Conservation (phyloP, 2,888 invertebrate species). For the Allophyes oxyacanthae region DNA sequence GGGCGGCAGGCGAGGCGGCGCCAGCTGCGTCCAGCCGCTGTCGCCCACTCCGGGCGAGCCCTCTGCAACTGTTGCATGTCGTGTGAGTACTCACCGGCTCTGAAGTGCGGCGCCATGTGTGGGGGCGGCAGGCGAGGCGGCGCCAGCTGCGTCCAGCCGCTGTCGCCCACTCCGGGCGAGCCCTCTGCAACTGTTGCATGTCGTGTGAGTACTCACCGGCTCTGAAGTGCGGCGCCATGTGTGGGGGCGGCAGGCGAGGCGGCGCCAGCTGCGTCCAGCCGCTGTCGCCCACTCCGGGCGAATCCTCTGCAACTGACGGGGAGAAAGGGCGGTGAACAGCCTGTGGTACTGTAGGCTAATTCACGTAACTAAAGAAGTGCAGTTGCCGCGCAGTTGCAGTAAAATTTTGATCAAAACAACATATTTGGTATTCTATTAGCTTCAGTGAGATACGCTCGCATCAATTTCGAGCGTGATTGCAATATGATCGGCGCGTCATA, state of each 20-base stretch:
- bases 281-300: slow-evolving; percentile 48
- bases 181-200: background rate
- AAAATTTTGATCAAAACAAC: too few relatives aligned
- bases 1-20: slow-evolving; percentile 56
- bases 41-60: slow-evolving; percentile 16
- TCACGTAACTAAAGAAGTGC: too few relatives aligned
- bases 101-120: slow-evolving; percentile 67
- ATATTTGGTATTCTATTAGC: too few relatives aligned
- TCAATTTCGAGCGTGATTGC: too few relatives aligned
- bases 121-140: slow-evolving; percentile 58
- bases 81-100: slow-evolving; percentile 67
- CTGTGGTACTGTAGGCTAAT: too few relatives aligned
- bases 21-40: slow-evolving; percentile 58
- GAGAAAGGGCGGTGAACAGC: too few relatives aligned
- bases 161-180: slow-evolving; percentile 18
- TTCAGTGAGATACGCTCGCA: too few relatives aligned
- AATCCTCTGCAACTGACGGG: too few relatives aligned
- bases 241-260: slow-evolving; percentile 57
- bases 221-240: slow-evolving; percentile 69
- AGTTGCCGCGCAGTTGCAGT: too few relatives aligned
- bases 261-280: slow-evolving; percentile 60
- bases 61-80: background rate
- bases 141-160: slow-evolving; percentile 60
- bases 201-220: slow-evolving; percentile 64
- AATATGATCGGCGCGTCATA: too few relatives aligned